phyloP scores from a whole-genome alignment of 2,888 invertebrate genomes.

The Catocala fraxini region DNA sequence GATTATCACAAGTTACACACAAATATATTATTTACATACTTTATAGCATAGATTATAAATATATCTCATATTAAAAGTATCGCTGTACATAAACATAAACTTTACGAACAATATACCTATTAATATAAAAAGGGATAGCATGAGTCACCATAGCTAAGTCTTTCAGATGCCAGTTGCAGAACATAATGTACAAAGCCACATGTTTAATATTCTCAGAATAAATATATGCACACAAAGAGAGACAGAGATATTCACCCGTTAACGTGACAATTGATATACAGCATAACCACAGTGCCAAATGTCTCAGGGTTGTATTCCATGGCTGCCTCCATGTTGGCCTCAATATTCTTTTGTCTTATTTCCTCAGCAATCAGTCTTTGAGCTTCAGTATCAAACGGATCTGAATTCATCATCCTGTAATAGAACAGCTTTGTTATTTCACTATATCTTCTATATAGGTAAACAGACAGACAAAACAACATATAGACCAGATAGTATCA shows the following conservation, averaged over 20 bases:
- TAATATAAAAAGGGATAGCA: no score
- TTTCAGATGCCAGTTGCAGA: not conserved
- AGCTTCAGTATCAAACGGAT: constrained; percentile 98
- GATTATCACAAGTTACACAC: no score
- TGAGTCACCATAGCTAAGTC: no score
- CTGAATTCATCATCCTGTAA: constrained; percentile 94
- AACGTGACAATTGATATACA: constrained; percentile 98
- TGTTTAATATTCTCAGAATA: no score
- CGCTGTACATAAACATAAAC: no score
- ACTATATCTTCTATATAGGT: not conserved
- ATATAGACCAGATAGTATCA: constrained; percentile 39
- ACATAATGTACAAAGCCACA: not conserved
- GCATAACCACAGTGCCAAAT: constrained; percentile 99
- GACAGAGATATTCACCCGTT: constrained; percentile 90
- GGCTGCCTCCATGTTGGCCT: constrained; percentile 99
- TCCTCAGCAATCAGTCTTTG: constrained; percentile 98
- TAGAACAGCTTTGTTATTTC: not conserved
- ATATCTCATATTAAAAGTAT: no score
- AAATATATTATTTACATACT: no score
- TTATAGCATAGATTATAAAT: no score
- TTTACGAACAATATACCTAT: no score
- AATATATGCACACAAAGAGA: not conserved
- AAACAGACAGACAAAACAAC: not conserved
- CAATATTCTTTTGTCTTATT: constrained; percentile 98
- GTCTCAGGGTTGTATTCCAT: constrained; percentile 99